Conservation (phyloP, 2,888 invertebrate genomes). For the Ormyrus pomaceus region DNA sequence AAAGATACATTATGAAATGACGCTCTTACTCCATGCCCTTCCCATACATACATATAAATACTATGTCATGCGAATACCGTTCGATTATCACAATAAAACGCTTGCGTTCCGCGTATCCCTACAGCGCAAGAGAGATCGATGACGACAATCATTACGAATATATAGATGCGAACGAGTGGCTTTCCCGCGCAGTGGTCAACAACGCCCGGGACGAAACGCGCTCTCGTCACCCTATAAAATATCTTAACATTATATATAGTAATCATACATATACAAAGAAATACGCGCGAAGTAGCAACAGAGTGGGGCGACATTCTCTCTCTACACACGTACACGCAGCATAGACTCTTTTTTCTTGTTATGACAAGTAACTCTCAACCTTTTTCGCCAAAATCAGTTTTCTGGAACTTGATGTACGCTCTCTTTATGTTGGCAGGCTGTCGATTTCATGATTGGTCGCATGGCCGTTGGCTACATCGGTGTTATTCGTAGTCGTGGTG, state of each 20-base stretch:
- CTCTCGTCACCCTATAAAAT: conserved; percentile 19
- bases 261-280: conserved; percentile 16
- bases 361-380: no score
- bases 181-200: background rate
- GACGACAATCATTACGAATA: conserved; percentile 27
- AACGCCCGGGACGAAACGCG: conserved; percentile 2
- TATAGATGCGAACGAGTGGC: background rate
- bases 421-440: conserved; percentile 64
- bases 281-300: conserved; percentile 44
- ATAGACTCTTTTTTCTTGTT: no score
- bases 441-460: conserved; percentile 62
- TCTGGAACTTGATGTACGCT: background rate
- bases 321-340: conserved; percentile 53
- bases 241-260: conserved; percentile 15
- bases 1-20: conserved; percentile 43
- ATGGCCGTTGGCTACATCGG: conserved; percentile 59
- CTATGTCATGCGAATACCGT: conserved; percentile 11
- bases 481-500: conserved; percentile 6
- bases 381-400: no score
- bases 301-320: conserved; percentile 14
- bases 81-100: conserved; percentile 24
- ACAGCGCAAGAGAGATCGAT: conserved; percentile 42
- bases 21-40: conserved; percentile 36
- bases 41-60: background rate
- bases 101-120: conserved; percentile 22